phyloP scores from a whole-genome alignment of 92 coral and sea anemone genomes.

The Micromussa lordhowensis region DNA sequence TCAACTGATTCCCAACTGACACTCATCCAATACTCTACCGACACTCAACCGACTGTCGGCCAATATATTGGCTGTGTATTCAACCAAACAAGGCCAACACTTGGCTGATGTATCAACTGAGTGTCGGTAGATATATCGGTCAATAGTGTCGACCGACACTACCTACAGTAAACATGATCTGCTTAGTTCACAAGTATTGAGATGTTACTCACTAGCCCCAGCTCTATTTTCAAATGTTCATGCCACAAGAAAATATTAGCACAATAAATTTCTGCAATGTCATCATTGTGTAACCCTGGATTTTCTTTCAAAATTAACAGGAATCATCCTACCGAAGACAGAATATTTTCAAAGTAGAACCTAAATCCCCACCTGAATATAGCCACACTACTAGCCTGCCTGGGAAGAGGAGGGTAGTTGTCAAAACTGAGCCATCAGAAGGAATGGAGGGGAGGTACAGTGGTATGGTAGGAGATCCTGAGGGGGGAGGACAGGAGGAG shows the following conservation, averaged over 20 bases:
- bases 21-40: background rate
- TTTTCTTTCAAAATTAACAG: background rate
- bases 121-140: background rate
- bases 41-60: background rate
- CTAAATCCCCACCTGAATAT: slow-evolving; percentile 15
- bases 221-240: background rate
- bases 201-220: background rate
- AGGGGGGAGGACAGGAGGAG: background rate
- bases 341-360: slow-evolving; percentile 37
- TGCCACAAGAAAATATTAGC: background rate
- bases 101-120: background rate
- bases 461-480: slow-evolving; percentile 71
- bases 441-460: slow-evolving; percentile 52
- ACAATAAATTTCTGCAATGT: background rate
- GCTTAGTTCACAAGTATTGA: background rate
- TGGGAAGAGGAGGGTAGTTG: background rate
- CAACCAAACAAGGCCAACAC: background rate
- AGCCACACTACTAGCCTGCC: background rate
- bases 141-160: too few species aligned
- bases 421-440: slow-evolving; percentile 33
- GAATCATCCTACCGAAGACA: slow-evolving; percentile 24
- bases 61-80: background rate
- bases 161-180: too few species aligned
- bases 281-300: background rate
- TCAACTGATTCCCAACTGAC: background rate